Evolutionary conservation across 2,797 vertebrate species (phyloP).

Genomic region (Prunella strophiata): DNA sequence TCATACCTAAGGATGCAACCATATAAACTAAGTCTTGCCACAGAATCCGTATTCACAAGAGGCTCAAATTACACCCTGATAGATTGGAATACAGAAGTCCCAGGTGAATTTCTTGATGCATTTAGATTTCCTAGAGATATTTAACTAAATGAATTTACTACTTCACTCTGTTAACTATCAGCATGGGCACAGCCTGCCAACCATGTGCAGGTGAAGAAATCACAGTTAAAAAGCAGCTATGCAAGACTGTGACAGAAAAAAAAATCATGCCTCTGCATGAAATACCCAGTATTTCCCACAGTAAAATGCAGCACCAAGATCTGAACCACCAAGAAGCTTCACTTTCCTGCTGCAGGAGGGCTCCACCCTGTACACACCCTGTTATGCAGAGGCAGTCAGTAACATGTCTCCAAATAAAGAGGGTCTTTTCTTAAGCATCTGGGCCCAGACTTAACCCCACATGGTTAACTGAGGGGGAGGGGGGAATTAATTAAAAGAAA

Average conservation of each 20-base stretch:
- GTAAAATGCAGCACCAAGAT: not conserved
- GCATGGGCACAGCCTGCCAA: not conserved
- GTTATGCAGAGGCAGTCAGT: not conserved
- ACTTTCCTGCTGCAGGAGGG: not conserved
- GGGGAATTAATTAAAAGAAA: not conserved
- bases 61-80: not conserved
- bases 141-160: not conserved
- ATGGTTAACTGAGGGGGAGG: not conserved
- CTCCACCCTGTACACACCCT: not conserved
- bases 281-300: not conserved
- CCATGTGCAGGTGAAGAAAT: not conserved
- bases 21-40: not conserved
- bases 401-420: not conserved
- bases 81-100: not conserved
- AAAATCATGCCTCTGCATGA: not conserved
- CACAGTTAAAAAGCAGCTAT: not conserved
- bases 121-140: not conserved
- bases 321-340: not conserved
- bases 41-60: not conserved
- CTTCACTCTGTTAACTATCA: not conserved
- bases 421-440: not conserved
- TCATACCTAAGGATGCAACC: not conserved
- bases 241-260: not conserved
- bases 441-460: not conserved
- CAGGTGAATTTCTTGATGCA: not conserved